Evolutionary conservation across 2,797 vertebrate species (phyloP).

Genomic region (Limnodromus scolopaceus): DNA sequence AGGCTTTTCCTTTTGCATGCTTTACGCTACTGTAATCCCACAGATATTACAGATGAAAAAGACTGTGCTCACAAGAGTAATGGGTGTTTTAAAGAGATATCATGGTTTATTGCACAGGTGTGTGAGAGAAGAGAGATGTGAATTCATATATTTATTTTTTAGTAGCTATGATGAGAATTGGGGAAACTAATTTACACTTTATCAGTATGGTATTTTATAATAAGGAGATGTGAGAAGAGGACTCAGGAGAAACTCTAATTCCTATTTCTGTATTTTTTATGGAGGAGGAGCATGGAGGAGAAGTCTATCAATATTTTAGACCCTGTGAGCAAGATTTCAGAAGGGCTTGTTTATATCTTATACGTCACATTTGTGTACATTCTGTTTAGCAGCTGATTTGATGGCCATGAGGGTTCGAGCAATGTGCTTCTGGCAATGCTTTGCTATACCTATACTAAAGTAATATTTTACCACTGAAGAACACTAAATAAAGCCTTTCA

Average conservation of each 20-base stretch:
- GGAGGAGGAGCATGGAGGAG: background rate
- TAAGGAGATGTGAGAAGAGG: background rate
- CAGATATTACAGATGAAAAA: background rate
- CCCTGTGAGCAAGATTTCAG: background rate
- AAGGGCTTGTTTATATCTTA: background rate
- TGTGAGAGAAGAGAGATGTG: background rate
- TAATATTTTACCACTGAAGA: background rate
- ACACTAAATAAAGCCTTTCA: background rate
- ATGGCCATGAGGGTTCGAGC: background rate
- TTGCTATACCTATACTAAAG: background rate
- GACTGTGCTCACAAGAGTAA: background rate
- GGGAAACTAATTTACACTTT: background rate
- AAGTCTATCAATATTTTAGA: background rate
- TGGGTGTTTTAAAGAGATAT: background rate
- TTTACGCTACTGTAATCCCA: background rate
- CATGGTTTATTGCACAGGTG: background rate
- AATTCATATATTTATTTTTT: slow-evolving; percentile 12
- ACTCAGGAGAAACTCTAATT: background rate
- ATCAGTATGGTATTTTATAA: background rate
- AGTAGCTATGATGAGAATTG: background rate
- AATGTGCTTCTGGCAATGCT: background rate
- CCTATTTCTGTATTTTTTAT: background rate
- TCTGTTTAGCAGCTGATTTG: background rate
- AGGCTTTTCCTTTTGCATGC: background rate
- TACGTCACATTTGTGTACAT: background rate